Base-by-base conservation (phyloP, 2,888 invertebrate species). In the Sesia bembeciformis region DNA sequence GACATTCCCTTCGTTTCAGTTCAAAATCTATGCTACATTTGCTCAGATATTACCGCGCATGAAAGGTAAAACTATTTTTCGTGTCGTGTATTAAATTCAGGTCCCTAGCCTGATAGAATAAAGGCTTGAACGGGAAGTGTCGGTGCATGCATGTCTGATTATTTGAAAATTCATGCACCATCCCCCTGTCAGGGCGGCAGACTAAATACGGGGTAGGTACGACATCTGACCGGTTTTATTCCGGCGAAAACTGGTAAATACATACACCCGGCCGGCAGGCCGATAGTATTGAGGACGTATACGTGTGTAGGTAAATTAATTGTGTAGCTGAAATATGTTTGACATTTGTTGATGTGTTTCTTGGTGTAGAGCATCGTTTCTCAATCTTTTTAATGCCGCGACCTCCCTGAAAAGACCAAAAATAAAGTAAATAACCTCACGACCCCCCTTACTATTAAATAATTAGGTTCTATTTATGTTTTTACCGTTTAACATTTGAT, bases 151-250 rank as follows among this genome's bases (percentile, higher is more conserved):
- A 60, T 66, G 74, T 72, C 72, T 79, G 80, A 78, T 83, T 82
- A 80, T 79, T 84, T 68, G 76, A 80, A 79, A 83, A 84, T 82
- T 78, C 82, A 81, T 81, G 76, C 67, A 67, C 68, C 71, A 77
- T 76, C 78, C 74, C 74, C 78, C 75, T 71, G 78, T 72, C 78
- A 72, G 69, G 7, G 63, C 72, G 67, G 66, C 73, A 74, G 79
- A 76, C 80, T 74, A 77, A 78, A 79, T 76, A 71, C 72, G 70
- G 23, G 23, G 23, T 23, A 23, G 23, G 23, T 23, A 2, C 23
- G 23, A 23, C n/a, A 46, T 46, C 8, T 46, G 46, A 46, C 46
- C 23, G 46, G 46, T 46, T 46, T 46, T 46, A 23, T 46, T 46
- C 46, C 8, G 46, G n/a, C 46, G 46, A n/a, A n/a, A 46, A 46